phyloP scores from a whole-genome alignment of 2,113 vertebrate genomes.

The Festucalex cinctus region DNA sequence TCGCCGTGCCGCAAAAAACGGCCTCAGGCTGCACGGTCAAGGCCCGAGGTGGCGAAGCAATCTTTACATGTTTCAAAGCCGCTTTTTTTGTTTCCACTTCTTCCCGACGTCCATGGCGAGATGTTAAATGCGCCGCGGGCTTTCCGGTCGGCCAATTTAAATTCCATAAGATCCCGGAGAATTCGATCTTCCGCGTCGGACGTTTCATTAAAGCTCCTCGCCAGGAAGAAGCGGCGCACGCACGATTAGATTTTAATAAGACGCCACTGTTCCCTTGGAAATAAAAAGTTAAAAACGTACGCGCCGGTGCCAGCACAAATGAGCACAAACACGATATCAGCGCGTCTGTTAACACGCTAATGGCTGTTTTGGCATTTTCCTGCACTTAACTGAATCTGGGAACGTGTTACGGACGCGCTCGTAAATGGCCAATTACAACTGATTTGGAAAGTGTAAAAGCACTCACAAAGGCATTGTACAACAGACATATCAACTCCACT shows the following conservation, averaged over 20 bases:
- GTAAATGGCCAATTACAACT: slow-evolving; percentile 57
- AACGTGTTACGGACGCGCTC: slow-evolving; percentile 29
- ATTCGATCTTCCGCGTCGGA: slow-evolving; percentile 27
- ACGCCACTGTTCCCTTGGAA: slow-evolving; percentile 39
- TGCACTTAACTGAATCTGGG: slow-evolving; percentile 42
- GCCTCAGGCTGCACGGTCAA: slow-evolving; percentile 1
- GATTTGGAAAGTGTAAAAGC: slow-evolving; percentile 50
- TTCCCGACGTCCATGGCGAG: not conserved
- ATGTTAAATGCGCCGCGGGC: not conserved
- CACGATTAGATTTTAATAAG: slow-evolving; percentile 64
- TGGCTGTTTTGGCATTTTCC: slow-evolving; percentile 49
- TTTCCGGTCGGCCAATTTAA: slow-evolving; percentile 1
- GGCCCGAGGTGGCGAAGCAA: not conserved
- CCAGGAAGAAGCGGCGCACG: slow-evolving; percentile 33
- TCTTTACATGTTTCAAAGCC: not conserved
- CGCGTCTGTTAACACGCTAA: slow-evolving; percentile 59
- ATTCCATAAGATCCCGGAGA: slow-evolving; percentile 15
- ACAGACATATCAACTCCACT: slow-evolving; percentile 6
- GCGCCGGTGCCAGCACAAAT: slow-evolving; percentile 53
- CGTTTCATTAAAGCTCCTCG: slow-evolving; percentile 59
- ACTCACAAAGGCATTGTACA: slow-evolving; percentile 44
- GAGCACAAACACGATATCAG: slow-evolving; percentile 46
- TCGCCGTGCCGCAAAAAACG: not conserved
- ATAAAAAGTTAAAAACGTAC: slow-evolving; percentile 43
- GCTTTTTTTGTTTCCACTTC: not conserved